phyloP scores from a whole-genome alignment of 2,113 vertebrate species.

The Pseudorectes ferrugineus region DNA sequence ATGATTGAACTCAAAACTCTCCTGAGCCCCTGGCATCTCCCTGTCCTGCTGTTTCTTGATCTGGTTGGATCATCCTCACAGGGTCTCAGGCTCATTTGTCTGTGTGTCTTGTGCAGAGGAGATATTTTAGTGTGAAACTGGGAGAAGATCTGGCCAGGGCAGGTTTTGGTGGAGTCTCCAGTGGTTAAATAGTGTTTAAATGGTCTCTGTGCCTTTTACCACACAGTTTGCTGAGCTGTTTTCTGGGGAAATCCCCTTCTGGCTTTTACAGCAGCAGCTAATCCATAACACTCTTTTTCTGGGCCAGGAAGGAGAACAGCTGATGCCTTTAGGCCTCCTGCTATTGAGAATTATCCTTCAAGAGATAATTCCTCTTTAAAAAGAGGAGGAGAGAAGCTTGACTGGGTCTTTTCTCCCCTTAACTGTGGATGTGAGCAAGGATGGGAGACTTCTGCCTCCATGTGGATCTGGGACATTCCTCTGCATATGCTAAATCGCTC shows the following conservation, averaged over 20 bases:
- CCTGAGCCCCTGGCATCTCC: not conserved
- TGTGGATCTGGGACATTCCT: not conserved
- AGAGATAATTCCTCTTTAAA: not conserved
- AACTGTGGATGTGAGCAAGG: not conserved
- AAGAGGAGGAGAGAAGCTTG: not conserved
- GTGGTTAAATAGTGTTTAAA: not conserved
- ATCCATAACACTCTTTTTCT: not conserved
- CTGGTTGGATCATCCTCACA: not conserved
- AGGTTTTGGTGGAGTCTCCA: not conserved
- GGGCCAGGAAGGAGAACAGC: not conserved
- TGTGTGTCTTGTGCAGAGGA: not conserved
- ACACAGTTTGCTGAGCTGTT: not conserved
- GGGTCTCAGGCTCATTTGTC: not conserved
- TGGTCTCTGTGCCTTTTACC: not conserved
- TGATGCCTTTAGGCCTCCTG: not conserved
- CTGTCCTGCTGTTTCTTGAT: not conserved
- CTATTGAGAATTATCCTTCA: not conserved
- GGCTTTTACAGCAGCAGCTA: not conserved
- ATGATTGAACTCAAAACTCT: not conserved
- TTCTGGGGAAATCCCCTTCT: not conserved
- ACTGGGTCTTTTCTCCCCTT: not conserved
- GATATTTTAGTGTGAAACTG: not conserved
- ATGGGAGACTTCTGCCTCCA: not conserved
- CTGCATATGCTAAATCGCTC: not conserved
- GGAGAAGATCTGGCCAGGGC: not conserved